Base-by-base conservation (phyloP, 2,888 invertebrate genomes). In the Caenorhabditis sulstoni region DNA sequence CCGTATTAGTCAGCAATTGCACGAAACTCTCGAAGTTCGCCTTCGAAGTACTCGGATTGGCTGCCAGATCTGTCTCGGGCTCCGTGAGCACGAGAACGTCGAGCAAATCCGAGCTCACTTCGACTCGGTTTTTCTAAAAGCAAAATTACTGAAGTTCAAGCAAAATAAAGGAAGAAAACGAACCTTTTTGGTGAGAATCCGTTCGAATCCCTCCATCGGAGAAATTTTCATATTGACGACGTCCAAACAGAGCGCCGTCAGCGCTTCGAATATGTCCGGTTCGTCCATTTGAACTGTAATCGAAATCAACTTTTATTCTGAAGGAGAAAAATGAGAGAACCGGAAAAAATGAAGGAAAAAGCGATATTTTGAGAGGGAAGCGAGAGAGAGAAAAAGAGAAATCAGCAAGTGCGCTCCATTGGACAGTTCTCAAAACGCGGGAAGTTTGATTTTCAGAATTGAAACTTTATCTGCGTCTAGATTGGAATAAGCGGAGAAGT, bases 41-140 rank as follows among this genome's bases (percentile, higher is more conserved):
- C 35, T 74, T 81, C n/a, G 75, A 66, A 11, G 55, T 71, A 7
- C 50, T 53, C 37, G 73, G 50, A 20, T 66, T 66, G 7, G 59
- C 62, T 5, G 61, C 73, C 16, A 73, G 52, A 39, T 86, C 84
- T 1, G 53, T 66, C 50, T 86, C 84, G n/a, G 82, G 49, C 39
- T 86, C 84, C 11, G 84, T 58, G 14, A 75, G 79, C 16, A 81
- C 73, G 5, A 87, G 77, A 16, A 85, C 81, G 67, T 87, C 87
- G 23, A 87, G 47, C 35, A 87, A 68, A 4, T 76, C 49, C 9
- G 86, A 86, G 45, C 75, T 55, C 7, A 58, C 41, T 7, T 58
- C 39, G 3, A 49, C 53, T 9, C 64, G 47, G 3, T 68, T 37
- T 29, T 52, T 70, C 79, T 79, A 23, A n/a, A 79, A 66, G 18